A percentile compares a stretch with the other conserved stretches of the same genome.
phyloP scores from a whole-genome alignment of 1,140 invertebrate genomes.

The Tetramorium simillimum region DNA sequence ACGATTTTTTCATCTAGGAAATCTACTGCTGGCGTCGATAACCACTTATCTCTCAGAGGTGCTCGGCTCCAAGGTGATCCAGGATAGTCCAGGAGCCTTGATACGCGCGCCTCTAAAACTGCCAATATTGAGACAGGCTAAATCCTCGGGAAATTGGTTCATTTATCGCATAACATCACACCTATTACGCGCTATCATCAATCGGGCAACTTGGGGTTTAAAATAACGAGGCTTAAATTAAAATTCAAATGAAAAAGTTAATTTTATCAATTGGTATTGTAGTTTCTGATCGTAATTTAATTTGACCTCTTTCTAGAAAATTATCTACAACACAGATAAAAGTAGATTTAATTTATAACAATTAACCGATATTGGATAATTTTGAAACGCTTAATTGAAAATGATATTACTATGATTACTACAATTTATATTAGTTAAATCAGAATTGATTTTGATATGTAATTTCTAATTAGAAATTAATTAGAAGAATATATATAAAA shows the following conservation, averaged over 20 bases:
- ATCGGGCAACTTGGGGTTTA: background rate
- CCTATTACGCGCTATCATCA: slow-evolving; percentile 68
- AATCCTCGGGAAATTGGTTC: slow-evolving; percentile 79
- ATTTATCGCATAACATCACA: slow-evolving; percentile 77
- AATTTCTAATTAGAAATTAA: background rate
- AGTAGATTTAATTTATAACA: background rate
- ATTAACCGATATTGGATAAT: background rate
- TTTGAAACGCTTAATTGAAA: background rate
- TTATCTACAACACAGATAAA: background rate
- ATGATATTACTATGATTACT: background rate
- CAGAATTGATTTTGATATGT: background rate
- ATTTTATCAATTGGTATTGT: background rate
- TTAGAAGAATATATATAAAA: background rate
- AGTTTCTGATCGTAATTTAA: background rate
- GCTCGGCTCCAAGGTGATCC: slow-evolving; percentile 70
- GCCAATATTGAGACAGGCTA: slow-evolving; percentile 75
- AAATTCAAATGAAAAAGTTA: background rate
- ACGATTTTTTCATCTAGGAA: slow-evolving; percentile 64
- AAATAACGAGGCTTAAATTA: slow-evolving; percentile 8
- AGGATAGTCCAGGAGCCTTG: slow-evolving; percentile 68
- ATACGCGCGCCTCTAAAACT: slow-evolving; percentile 69
- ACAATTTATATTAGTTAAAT: background rate
- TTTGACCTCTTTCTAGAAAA: background rate
- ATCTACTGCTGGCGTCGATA: slow-evolving; percentile 63
- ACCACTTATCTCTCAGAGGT: slow-evolving; percentile 62